Conservation (phyloP, 2,113 vertebrate species). For the Phaetusa simplex region DNA sequence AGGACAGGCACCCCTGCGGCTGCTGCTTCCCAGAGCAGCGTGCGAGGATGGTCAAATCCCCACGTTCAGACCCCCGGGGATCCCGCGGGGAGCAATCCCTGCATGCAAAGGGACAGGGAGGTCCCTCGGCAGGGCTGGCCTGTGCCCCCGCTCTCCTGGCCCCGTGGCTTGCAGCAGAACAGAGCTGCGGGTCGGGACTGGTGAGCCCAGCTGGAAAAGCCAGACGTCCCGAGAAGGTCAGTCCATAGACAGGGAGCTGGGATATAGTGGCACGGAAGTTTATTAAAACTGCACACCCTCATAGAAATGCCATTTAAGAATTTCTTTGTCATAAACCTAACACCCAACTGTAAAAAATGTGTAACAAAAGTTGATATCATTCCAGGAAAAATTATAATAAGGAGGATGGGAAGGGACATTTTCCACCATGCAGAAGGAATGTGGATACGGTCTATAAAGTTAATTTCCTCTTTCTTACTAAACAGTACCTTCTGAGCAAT, state of each 20-base stretch:
- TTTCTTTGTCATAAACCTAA: not conserved
- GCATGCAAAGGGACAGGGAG: not conserved
- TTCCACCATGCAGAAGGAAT: not conserved
- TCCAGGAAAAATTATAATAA: not conserved
- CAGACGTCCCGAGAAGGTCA: not conserved
- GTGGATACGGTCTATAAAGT: not conserved
- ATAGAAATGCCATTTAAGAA: not conserved
- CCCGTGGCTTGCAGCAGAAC: not conserved
- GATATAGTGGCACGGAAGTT: fast-evolving
- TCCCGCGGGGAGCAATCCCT: not conserved
- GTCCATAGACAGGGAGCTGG: not conserved
- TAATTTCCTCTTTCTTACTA: constrained; percentile 57
- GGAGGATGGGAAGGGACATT: constrained; percentile 24
- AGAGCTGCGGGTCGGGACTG: not conserved
- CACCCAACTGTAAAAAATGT: not conserved
- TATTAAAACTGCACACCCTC: not conserved
- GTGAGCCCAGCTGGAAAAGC: not conserved
- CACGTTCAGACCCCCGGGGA: fast-evolving
- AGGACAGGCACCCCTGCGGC: not conserved
- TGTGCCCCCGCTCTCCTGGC: fast-evolving
- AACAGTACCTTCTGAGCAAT: not conserved
- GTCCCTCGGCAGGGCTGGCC: too few species aligned
- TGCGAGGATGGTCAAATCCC: not conserved
- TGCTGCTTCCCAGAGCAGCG: not conserved
- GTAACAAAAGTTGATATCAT: not conserved